A percentile compares a stretch with the other conserved stretches of the same genome.
These are phyloP conservation scores for Acanthosoma haemorrhoidale DNA, from an alignment of 2,888 invertebrate genomes.

Conservation along the genomic window DNA sequence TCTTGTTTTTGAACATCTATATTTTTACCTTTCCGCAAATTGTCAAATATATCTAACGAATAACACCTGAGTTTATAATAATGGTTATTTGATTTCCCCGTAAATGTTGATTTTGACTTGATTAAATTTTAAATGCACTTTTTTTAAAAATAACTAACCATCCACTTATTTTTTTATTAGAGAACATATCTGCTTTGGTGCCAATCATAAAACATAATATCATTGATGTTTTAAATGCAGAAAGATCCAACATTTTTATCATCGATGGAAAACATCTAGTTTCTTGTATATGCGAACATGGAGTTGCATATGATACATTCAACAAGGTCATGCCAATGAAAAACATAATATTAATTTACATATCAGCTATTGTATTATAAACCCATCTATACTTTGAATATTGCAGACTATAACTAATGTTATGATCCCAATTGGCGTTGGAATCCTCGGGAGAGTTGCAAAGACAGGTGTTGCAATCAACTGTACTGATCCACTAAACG, in stretches of 20 bases:
- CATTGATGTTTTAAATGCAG: neutral
- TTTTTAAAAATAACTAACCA: neutral
- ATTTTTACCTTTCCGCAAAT: too few species aligned
- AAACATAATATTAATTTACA: too few species aligned
- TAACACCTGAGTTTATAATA: too few species aligned
- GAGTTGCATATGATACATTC: neutral
- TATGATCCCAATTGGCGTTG: slow-evolving; percentile 1
- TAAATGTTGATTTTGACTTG: neutral
- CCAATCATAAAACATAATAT: neutral
- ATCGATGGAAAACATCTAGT: neutral
- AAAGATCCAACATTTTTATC: neutral
- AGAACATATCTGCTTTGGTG: neutral
- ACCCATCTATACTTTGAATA: too few species aligned
- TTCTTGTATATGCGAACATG: neutral
- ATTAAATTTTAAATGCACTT: neutral
- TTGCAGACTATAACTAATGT: neutral
- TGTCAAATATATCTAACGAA: too few species aligned
- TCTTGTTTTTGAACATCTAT: too few species aligned
- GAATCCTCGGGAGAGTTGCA: neutral
- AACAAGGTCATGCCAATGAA: neutral
- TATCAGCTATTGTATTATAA: too few species aligned
- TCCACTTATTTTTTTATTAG: neutral
- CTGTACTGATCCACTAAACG: neutral
- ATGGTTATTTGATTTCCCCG: too few species aligned
- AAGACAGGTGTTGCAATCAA: neutral